A percentile compares a stretch with the other conserved stretches of the same genome.
Evolutionary conservation across 2,113 vertebrate species (phyloP).

Genomic region (Ardeotis arabs): DNA sequence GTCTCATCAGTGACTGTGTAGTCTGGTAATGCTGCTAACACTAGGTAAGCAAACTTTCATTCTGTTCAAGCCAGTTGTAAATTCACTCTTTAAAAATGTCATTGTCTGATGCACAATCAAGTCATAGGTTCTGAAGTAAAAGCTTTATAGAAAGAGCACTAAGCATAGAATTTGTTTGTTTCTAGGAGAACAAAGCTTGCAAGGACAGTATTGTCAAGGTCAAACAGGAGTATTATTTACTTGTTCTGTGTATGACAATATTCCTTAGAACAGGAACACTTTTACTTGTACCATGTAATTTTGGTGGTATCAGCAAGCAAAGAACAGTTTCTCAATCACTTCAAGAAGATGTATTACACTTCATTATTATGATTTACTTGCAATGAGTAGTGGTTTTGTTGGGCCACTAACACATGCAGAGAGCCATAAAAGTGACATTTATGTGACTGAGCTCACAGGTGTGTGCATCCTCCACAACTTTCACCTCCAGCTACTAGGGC

Average conservation of each 20-base stretch:
- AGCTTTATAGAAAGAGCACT: neutral
- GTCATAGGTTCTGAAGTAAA: neutral
- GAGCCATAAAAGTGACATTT: neutral
- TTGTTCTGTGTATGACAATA: neutral
- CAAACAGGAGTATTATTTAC: neutral
- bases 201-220: neutral
- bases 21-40: neutral
- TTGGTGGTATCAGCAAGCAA: neutral
- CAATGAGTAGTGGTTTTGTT: neutral
- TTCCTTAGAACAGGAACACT: neutral
- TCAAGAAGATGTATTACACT: neutral
- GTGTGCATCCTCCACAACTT: neutral
- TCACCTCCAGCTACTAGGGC: neutral
- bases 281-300: neutral
- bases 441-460: neutral
- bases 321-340: neutral
- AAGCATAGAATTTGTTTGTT: neutral
- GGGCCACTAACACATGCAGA: neutral
- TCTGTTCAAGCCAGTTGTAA: neutral
- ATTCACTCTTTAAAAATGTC: neutral
- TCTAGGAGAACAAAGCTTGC: neutral
- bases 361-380: neutral
- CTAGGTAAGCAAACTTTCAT: neutral
- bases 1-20: neutral
- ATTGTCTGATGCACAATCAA: neutral